Percentiles rank a stretch among this genome's conserved stretches.
Conservation (phyloP, 2,797 vertebrate genomes). For the Sebastolobus alascanus region DNA sequence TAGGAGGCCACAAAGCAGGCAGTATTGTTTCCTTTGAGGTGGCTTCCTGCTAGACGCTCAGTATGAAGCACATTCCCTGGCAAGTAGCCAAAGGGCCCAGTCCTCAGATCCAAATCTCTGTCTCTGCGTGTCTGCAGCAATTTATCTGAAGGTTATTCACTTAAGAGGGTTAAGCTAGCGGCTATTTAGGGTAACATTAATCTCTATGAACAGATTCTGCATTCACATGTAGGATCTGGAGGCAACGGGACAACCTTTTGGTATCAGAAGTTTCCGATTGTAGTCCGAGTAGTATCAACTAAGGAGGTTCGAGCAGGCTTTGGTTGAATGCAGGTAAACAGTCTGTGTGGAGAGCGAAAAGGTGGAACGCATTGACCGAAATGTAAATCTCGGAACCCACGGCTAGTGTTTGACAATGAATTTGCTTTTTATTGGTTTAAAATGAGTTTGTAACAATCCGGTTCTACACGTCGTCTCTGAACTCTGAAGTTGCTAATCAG, state of each 20-base stretch:
- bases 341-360: not conserved
- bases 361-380: not conserved
- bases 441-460: not conserved
- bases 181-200: not conserved
- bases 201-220: not conserved
- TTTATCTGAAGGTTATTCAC: conserved; percentile 24
- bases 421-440: not conserved
- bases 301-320: not conserved
- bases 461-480: not conserved
- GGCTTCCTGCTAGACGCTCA: conserved; percentile 38
- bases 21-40: conserved; percentile 37
- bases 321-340: too few relatives aligned
- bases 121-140: conserved; percentile 23
- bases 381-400: not conserved
- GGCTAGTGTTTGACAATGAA: not conserved
- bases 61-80: conserved; percentile 54
- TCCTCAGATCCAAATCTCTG: conserved; percentile 5
- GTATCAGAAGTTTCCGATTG: not conserved
- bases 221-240: not conserved
- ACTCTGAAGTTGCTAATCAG: not conserved
- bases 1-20: conserved; percentile 6
- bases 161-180: not conserved
- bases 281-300: not conserved
- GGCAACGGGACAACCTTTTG: not conserved
- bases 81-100: conserved; percentile 20